phyloP scores from a whole-genome alignment of 1,140 invertebrate genomes.

The Thaumatotibia leucotreta region DNA sequence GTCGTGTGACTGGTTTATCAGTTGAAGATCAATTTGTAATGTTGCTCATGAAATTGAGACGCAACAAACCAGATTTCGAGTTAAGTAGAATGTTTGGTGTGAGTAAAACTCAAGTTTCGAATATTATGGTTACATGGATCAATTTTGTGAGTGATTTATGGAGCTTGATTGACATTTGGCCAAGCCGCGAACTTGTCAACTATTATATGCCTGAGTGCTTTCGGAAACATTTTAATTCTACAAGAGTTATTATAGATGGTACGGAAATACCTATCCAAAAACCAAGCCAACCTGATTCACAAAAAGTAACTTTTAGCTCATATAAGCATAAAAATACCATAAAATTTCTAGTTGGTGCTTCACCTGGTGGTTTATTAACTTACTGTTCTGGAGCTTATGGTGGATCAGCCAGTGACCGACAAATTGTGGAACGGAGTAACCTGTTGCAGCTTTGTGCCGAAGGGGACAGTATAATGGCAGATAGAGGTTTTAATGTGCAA shows the following conservation, averaged over 20 bases:
- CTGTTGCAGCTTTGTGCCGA: no score
- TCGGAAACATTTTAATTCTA: not conserved
- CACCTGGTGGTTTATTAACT: no score
- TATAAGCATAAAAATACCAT: no score
- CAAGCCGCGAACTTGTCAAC: not conserved
- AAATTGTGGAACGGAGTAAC: no score
- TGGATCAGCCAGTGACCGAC: no score
- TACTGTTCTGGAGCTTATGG: no score
- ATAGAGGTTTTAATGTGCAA: no score
- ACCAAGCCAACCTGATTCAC: no score
- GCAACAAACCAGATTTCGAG: not conserved
- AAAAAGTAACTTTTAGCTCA: no score
- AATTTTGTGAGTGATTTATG: not conserved
- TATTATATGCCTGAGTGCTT: not conserved
- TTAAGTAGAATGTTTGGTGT: not conserved
- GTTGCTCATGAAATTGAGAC: not conserved
- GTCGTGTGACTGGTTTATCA: not conserved
- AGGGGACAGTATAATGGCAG: no score
- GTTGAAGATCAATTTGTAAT: not conserved
- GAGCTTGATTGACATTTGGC: not conserved
- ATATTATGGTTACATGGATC: not conserved
- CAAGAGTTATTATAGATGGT: not conserved
- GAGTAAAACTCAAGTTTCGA: not conserved
- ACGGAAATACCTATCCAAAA: not conserved
- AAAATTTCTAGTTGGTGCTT: no score